These are phyloP conservation scores for Epsilonema sp. DNA, from an alignment of 2,888 invertebrate genomes.

Conservation along the genomic window DNA sequence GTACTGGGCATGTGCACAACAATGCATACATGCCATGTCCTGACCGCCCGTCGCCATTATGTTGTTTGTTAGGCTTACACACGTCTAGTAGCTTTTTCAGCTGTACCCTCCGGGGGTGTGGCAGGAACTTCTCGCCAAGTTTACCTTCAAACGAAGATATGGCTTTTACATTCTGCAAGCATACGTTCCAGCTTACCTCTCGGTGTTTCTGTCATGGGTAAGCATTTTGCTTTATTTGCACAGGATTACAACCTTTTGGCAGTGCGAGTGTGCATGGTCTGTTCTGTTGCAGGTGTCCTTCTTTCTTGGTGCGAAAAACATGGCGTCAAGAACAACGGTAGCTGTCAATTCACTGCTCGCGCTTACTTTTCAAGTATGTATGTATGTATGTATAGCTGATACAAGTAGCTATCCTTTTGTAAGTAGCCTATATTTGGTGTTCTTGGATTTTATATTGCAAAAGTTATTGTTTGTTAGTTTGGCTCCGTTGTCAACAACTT, in stretches of 20 bases:
- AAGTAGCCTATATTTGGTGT: too few species aligned
- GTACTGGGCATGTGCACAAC: too few species aligned
- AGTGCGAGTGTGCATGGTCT: neutral
- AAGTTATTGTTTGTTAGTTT: too few species aligned
- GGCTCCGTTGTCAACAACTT: too few species aligned
- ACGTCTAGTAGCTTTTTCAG: constrained; percentile 13
- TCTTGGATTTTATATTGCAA: too few species aligned
- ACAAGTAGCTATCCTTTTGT: too few species aligned
- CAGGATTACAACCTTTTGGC: neutral
- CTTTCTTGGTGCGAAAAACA: constrained; percentile 24
- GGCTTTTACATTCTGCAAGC: constrained; percentile 26
- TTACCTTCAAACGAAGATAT: constrained; percentile 27
- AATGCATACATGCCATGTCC: too few species aligned
- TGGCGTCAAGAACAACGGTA: constrained; percentile 26
- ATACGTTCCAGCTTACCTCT: constrained; percentile 26
- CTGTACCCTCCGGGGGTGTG: constrained; percentile 27
- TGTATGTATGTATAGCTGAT: neutral
- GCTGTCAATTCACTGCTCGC: constrained; percentile 26
- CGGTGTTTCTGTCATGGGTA: constrained; percentile 25
- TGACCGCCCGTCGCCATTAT: too few species aligned
- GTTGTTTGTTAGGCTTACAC: too few species aligned
- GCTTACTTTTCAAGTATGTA: constrained; percentile 10
- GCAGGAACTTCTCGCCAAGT: constrained; percentile 27
- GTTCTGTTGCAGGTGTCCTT: constrained; percentile 19
- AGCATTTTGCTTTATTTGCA: too few species aligned